Base-by-base conservation (phyloP, 2,797 vertebrate species). In the Sebastes paucispinis region DNA sequence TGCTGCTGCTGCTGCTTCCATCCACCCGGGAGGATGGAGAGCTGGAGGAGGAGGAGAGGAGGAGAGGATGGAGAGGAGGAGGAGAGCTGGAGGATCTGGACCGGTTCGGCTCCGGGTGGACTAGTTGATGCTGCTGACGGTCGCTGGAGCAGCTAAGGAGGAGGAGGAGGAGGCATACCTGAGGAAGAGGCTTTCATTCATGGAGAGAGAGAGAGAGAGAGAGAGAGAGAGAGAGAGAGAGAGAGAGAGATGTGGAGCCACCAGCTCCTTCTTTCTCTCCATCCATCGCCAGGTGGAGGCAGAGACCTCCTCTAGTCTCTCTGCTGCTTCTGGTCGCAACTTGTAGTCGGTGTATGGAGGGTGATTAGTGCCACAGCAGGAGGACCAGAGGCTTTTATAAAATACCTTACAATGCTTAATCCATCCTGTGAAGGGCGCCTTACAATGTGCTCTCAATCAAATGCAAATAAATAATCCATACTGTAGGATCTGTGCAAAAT, bases 261-360 rank as follows among this genome's bases (percentile, higher is more conserved):
- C 34, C 6, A 67, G 75, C 62, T 80, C 55, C 60, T 79, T 67
- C 11, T 32, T 87, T 88, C 79, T 77, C 69, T 63, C 25, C 4
- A 68, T 59, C 73, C 80, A 72, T 88, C 94, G 86, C 80, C 89
- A 93, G 94, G 91, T 91, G 92, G 94, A 82, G 87, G 81, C 78
- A 93, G 83, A 91, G 79, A 79, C 60, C 83, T 58, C 24, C 69
- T 25, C 57, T 36, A 71, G 12, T 77, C 80, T 36, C 14, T 8
- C 25, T 4, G 77, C 1, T 39, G 62, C 31, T 8, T 50, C 39
- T 27, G 54, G 12, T 3, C 27, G 22, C 16, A 64, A 69, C 59
- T 24, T 58, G 34, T 20, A 25, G 52, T 7, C 1, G 16, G 0
- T 0, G 20, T 69, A 55, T 76, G 68, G 39, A 6, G 36, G 60